Percentiles rank a stretch among this genome's conserved stretches.
These are phyloP conservation scores for Drosophila macrospina DNA, from an alignment of 2,888 invertebrate species.

Conservation along the genomic window DNA sequence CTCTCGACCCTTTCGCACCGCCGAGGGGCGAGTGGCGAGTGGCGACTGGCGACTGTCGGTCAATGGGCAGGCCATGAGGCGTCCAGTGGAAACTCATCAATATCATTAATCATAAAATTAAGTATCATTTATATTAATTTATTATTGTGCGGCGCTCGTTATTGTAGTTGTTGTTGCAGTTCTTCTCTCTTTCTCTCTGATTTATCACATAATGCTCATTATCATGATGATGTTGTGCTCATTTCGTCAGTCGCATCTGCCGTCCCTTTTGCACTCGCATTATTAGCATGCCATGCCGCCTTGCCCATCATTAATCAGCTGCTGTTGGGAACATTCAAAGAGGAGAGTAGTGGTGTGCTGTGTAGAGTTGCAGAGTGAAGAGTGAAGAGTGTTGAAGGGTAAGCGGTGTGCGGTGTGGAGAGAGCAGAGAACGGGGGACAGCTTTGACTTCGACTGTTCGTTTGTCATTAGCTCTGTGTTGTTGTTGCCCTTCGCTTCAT, in stretches of 20 bases:
- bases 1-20: conserved; percentile 49
- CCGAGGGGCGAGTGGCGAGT: conserved; percentile 7
- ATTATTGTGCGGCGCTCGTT: conserved; percentile 72
- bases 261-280: conserved; percentile 12
- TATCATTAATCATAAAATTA: conserved; percentile 83
- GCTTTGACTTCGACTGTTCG: conserved; percentile 57
- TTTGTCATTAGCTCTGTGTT: conserved; percentile 71
- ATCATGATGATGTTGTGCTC: conserved; percentile 80
- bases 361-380: not conserved
- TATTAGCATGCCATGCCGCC: conserved; percentile 30
- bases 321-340: conserved; percentile 28
- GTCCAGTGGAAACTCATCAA: conserved; percentile 78
- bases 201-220: conserved; percentile 77
- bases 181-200: conserved; percentile 35
- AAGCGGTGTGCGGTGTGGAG: too few relatives aligned
- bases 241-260: conserved; percentile 67
- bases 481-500: conserved; percentile 38
- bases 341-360: not conserved
- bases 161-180: conserved; percentile 9
- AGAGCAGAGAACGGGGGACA: not conserved
- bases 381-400: not conserved
- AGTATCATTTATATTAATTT: conserved; percentile 84
- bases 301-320: conserved; percentile 81
- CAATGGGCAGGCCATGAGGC: conserved; percentile 32
- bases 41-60: conserved; percentile 19